Conservation (phyloP, 2,888 invertebrate genomes). For the Parnassius mnemosyne region DNA sequence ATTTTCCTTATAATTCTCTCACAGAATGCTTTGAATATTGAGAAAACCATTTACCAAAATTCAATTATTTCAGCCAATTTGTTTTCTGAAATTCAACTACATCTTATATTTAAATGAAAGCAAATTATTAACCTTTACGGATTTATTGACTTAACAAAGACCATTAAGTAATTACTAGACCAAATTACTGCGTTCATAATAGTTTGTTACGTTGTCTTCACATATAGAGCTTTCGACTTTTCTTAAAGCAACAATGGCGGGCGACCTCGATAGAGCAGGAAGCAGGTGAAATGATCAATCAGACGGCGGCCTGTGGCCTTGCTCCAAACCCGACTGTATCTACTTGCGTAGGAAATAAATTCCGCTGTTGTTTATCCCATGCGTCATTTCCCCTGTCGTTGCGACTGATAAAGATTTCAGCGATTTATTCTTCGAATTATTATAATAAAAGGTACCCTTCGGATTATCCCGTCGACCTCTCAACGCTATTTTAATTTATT, state of each 20-base stretch:
- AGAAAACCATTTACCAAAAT: no score
- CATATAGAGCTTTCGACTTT: slow-evolving; percentile 41
- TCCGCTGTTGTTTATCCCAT: slow-evolving; percentile 16
- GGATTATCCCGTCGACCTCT: no score
- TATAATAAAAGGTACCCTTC: no score
- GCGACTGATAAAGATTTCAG: no score
- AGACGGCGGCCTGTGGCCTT: slow-evolving; percentile 44
- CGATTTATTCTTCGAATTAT: no score
- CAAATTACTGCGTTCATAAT: neutral
- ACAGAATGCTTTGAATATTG: no score
- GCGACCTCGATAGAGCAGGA: slow-evolving; percentile 56
- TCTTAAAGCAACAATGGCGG: slow-evolving; percentile 52
- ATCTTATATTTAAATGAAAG: no score
- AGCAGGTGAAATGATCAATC: slow-evolving; percentile 69
- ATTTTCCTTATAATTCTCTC: no score
- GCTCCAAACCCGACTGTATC: slow-evolving; percentile 31
- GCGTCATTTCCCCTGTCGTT: neutral
- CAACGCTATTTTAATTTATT: no score
- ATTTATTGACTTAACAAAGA: neutral
- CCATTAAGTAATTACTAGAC: neutral
- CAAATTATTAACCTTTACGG: neutral
- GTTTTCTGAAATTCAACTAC: no score
- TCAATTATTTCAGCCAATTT: no score
- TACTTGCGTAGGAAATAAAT: slow-evolving; percentile 19
- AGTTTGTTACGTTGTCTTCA: slow-evolving; percentile 5